Evolutionary conservation across 2,888 invertebrate species (phyloP).

Genomic region (Clepsis dumicolana): DNA sequence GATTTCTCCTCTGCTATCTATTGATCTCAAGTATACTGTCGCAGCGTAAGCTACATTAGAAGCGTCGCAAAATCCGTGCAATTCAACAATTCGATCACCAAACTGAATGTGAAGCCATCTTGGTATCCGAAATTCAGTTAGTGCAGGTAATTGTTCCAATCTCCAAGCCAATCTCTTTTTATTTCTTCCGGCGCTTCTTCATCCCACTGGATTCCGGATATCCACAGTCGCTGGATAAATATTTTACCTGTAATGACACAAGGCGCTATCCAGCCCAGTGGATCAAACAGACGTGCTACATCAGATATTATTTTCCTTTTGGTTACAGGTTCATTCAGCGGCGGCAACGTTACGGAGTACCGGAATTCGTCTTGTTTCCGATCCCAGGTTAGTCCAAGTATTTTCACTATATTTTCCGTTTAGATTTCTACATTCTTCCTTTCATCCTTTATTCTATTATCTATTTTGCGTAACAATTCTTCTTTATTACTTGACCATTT

Average conservation of each 20-base stretch:
- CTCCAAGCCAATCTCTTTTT: no score
- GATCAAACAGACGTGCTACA: conserved; percentile 53
- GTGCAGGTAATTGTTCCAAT: no score
- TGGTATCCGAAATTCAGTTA: no score
- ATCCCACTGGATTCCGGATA: not conserved
- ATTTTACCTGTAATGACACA: conserved; percentile 42
- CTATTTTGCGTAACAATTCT: conserved; percentile 43
- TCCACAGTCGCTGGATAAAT: not conserved
- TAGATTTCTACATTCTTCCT: not conserved
- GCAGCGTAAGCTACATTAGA: no score
- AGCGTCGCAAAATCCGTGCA: no score
- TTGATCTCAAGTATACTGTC: no score
- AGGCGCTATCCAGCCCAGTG: conserved; percentile 55
- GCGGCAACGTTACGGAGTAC: conserved; percentile 48
- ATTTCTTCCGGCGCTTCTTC: not conserved
- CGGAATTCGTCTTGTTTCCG: conserved; percentile 49
- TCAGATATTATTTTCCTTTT: conserved; percentile 55
- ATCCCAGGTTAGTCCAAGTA: conserved; percentile 55
- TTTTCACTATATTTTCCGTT: conserved; percentile 48
- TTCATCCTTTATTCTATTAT: conserved; percentile 12
- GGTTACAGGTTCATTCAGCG: conserved; percentile 46
- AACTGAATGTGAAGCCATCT: no score
- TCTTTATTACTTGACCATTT: conserved; percentile 51
- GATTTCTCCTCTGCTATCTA: no score
- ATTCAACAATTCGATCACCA: no score